Evolutionary conservation across 1,140 invertebrate genomes (phyloP), one percentile per base, ranked within the genome.

Genomic region (Copidosoma floridanum): DNA sequence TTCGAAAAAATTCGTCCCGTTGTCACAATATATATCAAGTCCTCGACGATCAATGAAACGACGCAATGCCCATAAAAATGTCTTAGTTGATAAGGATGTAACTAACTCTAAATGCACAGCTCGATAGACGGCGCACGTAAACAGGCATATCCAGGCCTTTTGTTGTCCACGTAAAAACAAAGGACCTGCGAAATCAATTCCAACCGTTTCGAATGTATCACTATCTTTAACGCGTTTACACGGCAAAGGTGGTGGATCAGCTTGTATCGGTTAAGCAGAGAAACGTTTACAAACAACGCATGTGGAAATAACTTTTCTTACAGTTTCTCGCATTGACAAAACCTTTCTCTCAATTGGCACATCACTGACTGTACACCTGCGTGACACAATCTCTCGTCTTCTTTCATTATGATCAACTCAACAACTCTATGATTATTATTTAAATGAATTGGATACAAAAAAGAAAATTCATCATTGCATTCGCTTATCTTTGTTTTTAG

Each of bases 11-110:
- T 76, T 75, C 5, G 68, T 72, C 0, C 69, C 79, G 46, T 82
- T 80, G 52, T 81, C 74, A 41, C 67, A 76, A 43, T 72, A 80
- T 10, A 82, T 70, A 1, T 66, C 67, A 2, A 71, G 54, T 27
- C 74, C 73, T 62, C 70, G 52, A 1, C 67, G 44, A 0, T 40
- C 62, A 6, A 74, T 65, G 29, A 70, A 70, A 2, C 65, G 43
- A 2, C 64, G 52, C 1, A 72, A 32, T 44, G 1, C 46, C 27
- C 12, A 51, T 44, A n/a, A 65, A 29, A 62, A 71, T 67, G 10
- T 54, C 53, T 7, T 40, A 0, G 66, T 67, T 14, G 66, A 70
- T 29, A 72, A 37, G 2, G 68, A 65, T 0, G 61, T 59, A 0
- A 65, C 64, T 0, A 75, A 27, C 23, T 75, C 70, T 5, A 74